Conservation (phyloP, 1,140 invertebrate genomes). For the Leptopilina clavipes region DNA sequence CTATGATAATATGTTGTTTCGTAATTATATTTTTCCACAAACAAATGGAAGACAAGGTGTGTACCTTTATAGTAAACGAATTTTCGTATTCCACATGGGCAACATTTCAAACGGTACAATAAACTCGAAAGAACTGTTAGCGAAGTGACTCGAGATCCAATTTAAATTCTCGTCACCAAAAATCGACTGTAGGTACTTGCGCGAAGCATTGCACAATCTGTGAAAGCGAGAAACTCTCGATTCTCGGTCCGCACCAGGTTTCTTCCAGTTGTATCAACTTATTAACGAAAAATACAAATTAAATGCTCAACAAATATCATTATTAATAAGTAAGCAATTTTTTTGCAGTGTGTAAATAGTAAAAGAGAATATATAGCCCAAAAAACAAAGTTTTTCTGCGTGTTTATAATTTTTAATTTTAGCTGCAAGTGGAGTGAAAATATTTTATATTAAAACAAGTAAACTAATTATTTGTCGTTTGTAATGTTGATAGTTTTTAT, state of each 20-base stretch:
- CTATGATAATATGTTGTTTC: neutral
- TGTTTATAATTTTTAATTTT: too few species aligned
- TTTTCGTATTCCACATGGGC: slow-evolving; percentile 10
- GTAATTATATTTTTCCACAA: slow-evolving; percentile 15
- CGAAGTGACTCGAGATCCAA: slow-evolving; percentile 42
- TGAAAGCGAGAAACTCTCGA: slow-evolving; percentile 61
- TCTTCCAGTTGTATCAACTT: neutral
- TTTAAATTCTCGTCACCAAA: slow-evolving; percentile 64
- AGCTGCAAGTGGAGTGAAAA: too few species aligned
- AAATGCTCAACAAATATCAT: neutral
- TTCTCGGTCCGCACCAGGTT: slow-evolving; percentile 40
- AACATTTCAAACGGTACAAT: slow-evolving; percentile 23
- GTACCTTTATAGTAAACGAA: neutral
- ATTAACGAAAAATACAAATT: neutral
- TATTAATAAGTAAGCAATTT: too few species aligned
- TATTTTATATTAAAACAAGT: too few species aligned
- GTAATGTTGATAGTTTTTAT: too few species aligned
- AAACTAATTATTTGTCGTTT: too few species aligned
- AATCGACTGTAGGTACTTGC: slow-evolving; percentile 54
- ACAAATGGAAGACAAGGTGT: neutral
- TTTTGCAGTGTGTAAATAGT: too few species aligned
- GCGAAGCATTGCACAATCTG: slow-evolving; percentile 61
- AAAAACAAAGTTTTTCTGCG: too few species aligned
- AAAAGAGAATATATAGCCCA: too few species aligned
- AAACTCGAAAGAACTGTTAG: slow-evolving; percentile 55